Conservation (phyloP, 1,140 invertebrate species). For the Drosophila grimshawi region DNA sequence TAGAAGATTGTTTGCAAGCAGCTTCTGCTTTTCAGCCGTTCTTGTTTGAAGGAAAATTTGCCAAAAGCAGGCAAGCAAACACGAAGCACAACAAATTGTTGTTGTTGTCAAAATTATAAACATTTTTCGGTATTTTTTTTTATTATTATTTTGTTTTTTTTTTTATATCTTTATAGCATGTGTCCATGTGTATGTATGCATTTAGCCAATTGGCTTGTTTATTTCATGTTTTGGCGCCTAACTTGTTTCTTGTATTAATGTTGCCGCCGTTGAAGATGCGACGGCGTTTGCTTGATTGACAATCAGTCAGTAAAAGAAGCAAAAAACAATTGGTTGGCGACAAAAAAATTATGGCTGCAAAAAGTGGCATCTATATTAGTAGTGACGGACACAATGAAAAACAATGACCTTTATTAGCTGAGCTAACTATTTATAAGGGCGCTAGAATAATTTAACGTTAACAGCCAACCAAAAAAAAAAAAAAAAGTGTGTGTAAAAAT, state of each 20-base stretch:
- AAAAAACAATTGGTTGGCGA: background rate
- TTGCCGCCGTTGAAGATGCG: slow-evolving; percentile 49
- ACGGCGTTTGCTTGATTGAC: slow-evolving; percentile 58
- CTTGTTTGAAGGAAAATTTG: slow-evolving; percentile 63
- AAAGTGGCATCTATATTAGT: background rate
- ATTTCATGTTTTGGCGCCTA: slow-evolving; percentile 77
- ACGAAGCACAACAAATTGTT: slow-evolving; percentile 20
- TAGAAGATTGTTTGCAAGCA: slow-evolving; percentile 21
- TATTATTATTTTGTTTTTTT: background rate
- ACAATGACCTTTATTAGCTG: slow-evolving; percentile 16
- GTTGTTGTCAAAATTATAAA: slow-evolving; percentile 19
- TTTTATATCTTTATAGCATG: slow-evolving; percentile 10
- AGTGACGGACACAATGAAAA: background rate
- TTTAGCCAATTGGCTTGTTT: slow-evolving; percentile 76
- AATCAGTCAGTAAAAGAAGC: slow-evolving; percentile 18
- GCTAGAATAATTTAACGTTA: background rate
- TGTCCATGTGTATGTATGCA: slow-evolving; percentile 21
- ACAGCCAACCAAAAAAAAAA: slow-evolving; percentile 30
- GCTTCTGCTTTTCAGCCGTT: slow-evolving; percentile 32
- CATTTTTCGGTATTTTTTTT: slow-evolving; percentile 16
- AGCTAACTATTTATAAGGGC: slow-evolving; percentile 42
- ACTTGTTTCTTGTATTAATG: slow-evolving; percentile 65
- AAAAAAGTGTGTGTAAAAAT: slow-evolving; percentile 67
- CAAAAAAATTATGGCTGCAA: background rate
- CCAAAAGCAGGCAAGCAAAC: slow-evolving; percentile 27